phyloP scores from a whole-genome alignment of 2,797 vertebrate species.

The Scarus forsteni region DNA sequence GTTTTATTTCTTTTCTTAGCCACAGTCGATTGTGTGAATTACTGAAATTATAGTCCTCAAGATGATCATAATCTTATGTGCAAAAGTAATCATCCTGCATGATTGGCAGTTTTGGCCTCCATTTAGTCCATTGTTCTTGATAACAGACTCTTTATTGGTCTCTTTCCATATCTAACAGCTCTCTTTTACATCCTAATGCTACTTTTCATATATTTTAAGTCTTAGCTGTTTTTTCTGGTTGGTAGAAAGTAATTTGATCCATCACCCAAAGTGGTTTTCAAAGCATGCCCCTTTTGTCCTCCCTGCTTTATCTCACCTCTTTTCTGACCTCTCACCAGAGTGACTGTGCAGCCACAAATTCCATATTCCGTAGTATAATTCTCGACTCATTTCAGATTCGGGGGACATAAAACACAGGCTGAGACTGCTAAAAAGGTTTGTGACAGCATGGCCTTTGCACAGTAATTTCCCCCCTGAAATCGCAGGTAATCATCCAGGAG shows the following conservation, averaged over 20 bases:
- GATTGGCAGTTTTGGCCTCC: background rate
- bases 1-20: too few species aligned
- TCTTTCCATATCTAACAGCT: too few species aligned
- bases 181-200: background rate
- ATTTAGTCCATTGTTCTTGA: background rate
- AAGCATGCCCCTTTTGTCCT: constrained; percentile 6
- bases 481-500: constrained; percentile 60
- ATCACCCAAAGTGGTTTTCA: constrained; percentile 52
- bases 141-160: background rate
- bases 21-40: background rate
- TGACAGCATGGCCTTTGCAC: constrained; percentile 44
- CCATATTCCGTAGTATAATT: constrained; percentile 44
- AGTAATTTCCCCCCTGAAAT: constrained; percentile 62
- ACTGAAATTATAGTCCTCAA: background rate
- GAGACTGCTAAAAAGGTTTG: constrained; percentile 42
- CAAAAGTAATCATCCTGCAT: background rate
- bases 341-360: constrained; percentile 15
- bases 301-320: constrained; percentile 17
- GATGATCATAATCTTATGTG: background rate
- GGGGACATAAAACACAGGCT: constrained; percentile 22
- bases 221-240: constrained; percentile 23
- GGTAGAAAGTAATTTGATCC: constrained; percentile 42
- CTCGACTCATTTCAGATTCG: constrained; percentile 41
- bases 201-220: constrained; percentile 49
- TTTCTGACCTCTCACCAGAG: constrained; percentile 31